Base-by-base conservation (phyloP, 2,113 vertebrate genomes). In the Halichoerus grypus region DNA sequence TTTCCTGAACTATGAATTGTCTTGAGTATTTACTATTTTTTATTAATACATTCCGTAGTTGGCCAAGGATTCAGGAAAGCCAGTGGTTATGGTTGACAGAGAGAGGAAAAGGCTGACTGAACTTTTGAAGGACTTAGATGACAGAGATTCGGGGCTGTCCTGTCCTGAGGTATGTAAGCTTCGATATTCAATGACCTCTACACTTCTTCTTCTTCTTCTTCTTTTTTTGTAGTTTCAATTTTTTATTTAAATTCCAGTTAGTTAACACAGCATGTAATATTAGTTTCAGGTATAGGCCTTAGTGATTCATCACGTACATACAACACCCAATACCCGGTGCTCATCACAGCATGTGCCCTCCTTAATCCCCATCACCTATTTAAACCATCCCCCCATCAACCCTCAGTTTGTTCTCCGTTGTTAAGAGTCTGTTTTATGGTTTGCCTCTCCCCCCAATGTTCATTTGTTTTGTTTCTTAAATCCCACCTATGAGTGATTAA, bases 101-200 rank as follows among this genome's bases (percentile, higher is more conserved):
- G 99, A 99, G 98, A 99, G 98, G 97, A 98, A 98, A 95, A 99
- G 99, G 72, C 98, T 99, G 98, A 97, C 81, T 9, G 99, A 99
- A 87, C 99, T 99, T 65, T 95, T 99, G 93, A 98, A 96, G 97
- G 99, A 99, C 91, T 97, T 98, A 87, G 99, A 99, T 53, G 96
- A 99, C 63, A 97, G 97, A 94, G 98, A 90, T 63, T 96, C 5
- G 7, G 98, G 97, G 74, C 71, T 98, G 55, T 95, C 98, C 80
- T 86, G 39, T 97, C 98, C 98, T 98, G 98, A 99, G 97, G 99
- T 99, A 98, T 79, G 98, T 94, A 53, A 97, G 46, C 24, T 90
- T 67, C 65, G 49, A 71, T 95, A 42, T 28, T 81, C 33, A 83
- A 1, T 28, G 36, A 67, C 42, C 5, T 55, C 22, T 69, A 31